These are phyloP conservation scores for Pangasius sanitwongsei DNA, from an alignment of 2,797 vertebrate genomes.

Conservation along the genomic window DNA sequence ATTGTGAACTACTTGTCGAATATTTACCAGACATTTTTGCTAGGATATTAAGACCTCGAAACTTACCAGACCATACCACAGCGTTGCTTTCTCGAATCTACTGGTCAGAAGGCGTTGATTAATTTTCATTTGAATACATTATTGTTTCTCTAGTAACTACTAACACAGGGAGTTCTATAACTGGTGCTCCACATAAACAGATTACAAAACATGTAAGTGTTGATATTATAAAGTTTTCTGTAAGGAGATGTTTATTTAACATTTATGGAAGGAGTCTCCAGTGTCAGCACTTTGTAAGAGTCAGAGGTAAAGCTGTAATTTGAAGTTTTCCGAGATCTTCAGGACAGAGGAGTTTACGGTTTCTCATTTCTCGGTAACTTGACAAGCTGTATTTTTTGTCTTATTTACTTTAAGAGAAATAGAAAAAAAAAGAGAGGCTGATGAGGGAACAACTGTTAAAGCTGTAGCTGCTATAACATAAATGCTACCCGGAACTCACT, in stretches of 20 bases:
- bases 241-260: not conserved
- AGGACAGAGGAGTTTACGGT: not conserved
- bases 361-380: not conserved
- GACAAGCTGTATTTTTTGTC: not conserved
- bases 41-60: not conserved
- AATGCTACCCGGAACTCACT: not conserved
- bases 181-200: not conserved
- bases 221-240: not conserved
- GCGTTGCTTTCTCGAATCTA: not conserved
- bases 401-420: not conserved
- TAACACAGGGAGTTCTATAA: not conserved
- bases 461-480: not conserved
- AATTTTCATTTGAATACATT: not conserved
- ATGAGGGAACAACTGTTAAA: not conserved
- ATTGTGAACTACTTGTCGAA: not conserved
- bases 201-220: not conserved
- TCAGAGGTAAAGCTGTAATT: not conserved
- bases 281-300: not conserved
- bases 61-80: not conserved
- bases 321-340: not conserved
- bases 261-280: not conserved
- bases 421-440: not conserved
- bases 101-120: not conserved
- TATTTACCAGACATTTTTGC: not conserved
- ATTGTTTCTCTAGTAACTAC: not conserved